Conservation (phyloP, 1,140 invertebrate genomes). For the Anthonomus grandis region DNA sequence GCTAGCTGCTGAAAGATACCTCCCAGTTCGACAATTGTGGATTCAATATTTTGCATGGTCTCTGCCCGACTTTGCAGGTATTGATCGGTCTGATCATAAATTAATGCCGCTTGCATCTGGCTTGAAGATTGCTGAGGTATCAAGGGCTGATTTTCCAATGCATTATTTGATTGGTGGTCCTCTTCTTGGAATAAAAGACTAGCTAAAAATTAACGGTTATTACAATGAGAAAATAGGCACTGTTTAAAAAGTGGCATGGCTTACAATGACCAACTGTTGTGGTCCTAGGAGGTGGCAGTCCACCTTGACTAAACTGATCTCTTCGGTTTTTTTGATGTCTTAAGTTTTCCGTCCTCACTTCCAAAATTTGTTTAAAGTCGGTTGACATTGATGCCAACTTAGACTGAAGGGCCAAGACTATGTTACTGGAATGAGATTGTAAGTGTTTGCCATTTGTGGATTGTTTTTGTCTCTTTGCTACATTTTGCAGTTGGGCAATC, state of each 20-base stretch:
- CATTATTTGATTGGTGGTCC: constrained; percentile 69
- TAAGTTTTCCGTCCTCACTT: constrained; percentile 88
- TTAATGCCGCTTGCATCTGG: constrained; percentile 61
- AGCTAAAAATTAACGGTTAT: constrained; percentile 27
- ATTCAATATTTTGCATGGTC: constrained; percentile 99
- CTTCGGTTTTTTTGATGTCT: constrained; percentile 91
- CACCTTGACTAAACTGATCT: constrained; percentile 89
- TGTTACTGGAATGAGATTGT: constrained; percentile 92
- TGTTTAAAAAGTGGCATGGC: background rate
- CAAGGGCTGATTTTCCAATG: constrained; percentile 58
- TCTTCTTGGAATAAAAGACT: constrained; percentile 59
- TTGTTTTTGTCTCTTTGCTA: constrained; percentile 67
- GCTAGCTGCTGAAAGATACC: constrained; percentile 97
- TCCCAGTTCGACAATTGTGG: constrained; percentile 98
- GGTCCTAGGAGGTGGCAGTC: constrained; percentile 63
- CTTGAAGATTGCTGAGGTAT: constrained; percentile 48
- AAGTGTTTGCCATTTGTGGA: constrained; percentile 71
- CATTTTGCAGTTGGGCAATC: constrained; percentile 83
- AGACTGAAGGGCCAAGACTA: constrained; percentile 91
- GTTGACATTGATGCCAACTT: constrained; percentile 95
- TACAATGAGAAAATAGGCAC: background rate
- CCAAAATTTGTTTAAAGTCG: constrained; percentile 91
- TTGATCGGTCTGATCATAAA: constrained; percentile 82
- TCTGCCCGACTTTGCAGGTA: constrained; percentile 92
- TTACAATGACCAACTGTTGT: constrained; percentile 31